Percentiles rank a stretch among this genome's conserved stretches.
These are phyloP conservation scores for Orius laevigatus DNA, from an alignment of 1,140 invertebrate genomes.

Conservation along the genomic window DNA sequence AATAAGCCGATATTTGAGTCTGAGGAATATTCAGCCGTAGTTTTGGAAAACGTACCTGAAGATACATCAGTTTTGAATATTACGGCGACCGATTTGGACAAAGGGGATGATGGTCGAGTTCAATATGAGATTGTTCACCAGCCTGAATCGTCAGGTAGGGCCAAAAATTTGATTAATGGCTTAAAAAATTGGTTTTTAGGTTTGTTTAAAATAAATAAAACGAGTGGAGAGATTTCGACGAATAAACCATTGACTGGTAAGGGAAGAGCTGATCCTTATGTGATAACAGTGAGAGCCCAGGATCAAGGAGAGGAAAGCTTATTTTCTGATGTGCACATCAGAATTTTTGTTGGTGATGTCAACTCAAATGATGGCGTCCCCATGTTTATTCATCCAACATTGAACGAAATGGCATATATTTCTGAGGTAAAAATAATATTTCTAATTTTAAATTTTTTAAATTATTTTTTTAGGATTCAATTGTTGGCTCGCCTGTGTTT, in stretches of 20 bases:
- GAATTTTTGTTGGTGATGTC: constrained; percentile 60
- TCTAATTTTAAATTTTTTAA: constrained; percentile 8
- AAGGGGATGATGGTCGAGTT: constrained; percentile 46
- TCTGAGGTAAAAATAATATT: constrained; percentile 42
- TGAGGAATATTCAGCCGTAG: constrained; percentile 31
- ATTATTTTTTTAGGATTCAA: constrained; percentile 39
- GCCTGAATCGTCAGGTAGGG: constrained; percentile 46
- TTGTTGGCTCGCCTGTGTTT: constrained; percentile 54
- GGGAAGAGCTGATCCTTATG: constrained; percentile 57
- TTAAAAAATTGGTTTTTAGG: constrained; percentile 26
- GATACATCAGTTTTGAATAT: constrained; percentile 51
- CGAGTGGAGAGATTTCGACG: constrained; percentile 50
- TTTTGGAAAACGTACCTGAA: constrained; percentile 54
- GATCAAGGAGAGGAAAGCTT: constrained; percentile 49
- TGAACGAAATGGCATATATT: constrained; percentile 52
- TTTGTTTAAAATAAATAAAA: constrained; percentile 45
- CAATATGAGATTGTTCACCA: constrained; percentile 53
- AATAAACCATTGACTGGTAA: constrained; percentile 49
- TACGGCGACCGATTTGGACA: constrained; percentile 62
- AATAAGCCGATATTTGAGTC: constrained; percentile 43
- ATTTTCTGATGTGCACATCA: constrained; percentile 41
- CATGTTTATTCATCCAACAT: constrained; percentile 48
- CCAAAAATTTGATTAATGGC: not conserved
- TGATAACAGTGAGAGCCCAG: constrained; percentile 45
- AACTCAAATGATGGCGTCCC: constrained; percentile 71